Evolutionary conservation across 1,140 invertebrate species (phyloP), one percentile per base, ranked within the genome.

Genomic region (Heterodera schachtii): DNA sequence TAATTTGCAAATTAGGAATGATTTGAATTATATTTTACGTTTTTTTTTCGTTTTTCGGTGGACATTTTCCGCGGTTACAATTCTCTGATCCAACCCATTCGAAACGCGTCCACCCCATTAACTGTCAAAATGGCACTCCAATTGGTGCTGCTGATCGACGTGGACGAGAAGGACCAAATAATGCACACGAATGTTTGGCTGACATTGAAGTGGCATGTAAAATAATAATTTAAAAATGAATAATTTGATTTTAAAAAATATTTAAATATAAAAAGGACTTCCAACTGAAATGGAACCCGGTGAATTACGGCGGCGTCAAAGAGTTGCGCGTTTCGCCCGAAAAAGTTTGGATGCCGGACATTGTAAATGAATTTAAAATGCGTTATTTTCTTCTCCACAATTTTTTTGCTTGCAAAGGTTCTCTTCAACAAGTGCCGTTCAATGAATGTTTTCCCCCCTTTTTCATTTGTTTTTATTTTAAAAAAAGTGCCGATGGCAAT

Each of bases 341-440:
- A 91, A 98, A 98, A 93, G 60, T 82, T 46, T 99, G 97, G 97
- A 97, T 97, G 90, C 97, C 98, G 5, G 98, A 99, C 91, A 98
- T 99, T 87, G 97, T 78, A 6, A 75, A 49, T 49, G 4, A 49
- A 49, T 4, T 6, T 4, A 49, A 49, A 49, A 49, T 4, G 47
- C 47, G 4, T 9, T 49, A n/a, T n/a, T n/a, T n/a, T 6, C 4
- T 6, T 9, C 47, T 49, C 4, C 4, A 49, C 4, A 49, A 49
- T 4, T 9, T 49, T 9, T 6, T 6, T 4, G 9, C 9, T 9
- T 9, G 9, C 9, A 49, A 49, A 75, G 74, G 74, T 99, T 49
- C 93, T 99, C 60, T 99, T 99, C 91, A 99, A 99, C 92, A 99
- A 99, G n/a, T n/a, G n/a, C n/a, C n/a, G n/a, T n/a, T n/a, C n/a